Evolutionary conservation across 1,140 invertebrate genomes (phyloP), one percentile per base, ranked within the genome.

Genomic region (Yoshiicerus persimilis): DNA sequence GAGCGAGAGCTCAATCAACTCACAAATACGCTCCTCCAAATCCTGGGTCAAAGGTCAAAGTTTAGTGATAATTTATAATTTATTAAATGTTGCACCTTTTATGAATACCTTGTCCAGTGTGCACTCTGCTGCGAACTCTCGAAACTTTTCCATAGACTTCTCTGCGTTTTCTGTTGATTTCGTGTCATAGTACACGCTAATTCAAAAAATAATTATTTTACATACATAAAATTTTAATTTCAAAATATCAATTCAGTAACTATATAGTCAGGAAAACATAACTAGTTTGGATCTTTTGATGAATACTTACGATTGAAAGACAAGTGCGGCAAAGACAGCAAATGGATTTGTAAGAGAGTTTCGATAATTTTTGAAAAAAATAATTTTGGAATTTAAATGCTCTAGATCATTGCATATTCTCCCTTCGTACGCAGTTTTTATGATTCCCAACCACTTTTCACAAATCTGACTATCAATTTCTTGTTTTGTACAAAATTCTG

Each of bases 271-370:
- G n/a, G n/a, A n/a, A n/a, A n/a, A n/a, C n/a, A 70, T 38, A 75
- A 16, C 27, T 64, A 20, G 89, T 70, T 23, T 25, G 25, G 41
- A 87, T 25, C 84, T 0, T 41, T 34, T 11, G 23, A 84, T 85
- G 13, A 77, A 47, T 85, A 91, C 93, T 91, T 91, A 94, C 94
- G 94, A 93, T 90, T 94, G 94, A 90, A 94, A 94, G 88, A 94
- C 93, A 77, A 94, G 91, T 4, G 94, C 94, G 75, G 94, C 92
- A 0, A 93, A 91, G 16, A 94, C 91, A 84, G 93, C 92, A 88
- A 92, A 91, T 0, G 93, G 92, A 88, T 92, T 93, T 88, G 93
- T 93, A 13, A 94, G 90, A 27, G 92, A 91, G 62, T 92, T 90
- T 83, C 92, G 93, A 75, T 93, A 92, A n/a, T 93, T 92, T 66